These are phyloP conservation scores for Gymnocephalus cernua DNA, from an alignment of 2,113 vertebrate species.

Conservation along the genomic window DNA sequence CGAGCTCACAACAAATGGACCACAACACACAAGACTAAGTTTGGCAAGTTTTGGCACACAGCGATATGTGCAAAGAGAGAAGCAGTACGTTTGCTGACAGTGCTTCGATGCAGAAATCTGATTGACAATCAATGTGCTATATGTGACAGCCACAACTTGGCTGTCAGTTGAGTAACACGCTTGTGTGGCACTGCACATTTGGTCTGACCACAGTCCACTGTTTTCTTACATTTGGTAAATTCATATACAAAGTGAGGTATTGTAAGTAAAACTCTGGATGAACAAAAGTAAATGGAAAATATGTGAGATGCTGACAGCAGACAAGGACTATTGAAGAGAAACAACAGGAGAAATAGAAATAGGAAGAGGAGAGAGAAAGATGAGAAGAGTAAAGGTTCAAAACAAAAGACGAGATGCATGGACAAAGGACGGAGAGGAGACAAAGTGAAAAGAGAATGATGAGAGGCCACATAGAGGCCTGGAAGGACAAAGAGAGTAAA, in stretches of 20 bases:
- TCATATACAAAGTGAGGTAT: background rate
- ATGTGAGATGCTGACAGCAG: background rate
- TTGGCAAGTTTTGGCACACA: slow-evolving; percentile 12
- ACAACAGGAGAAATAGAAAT: background rate
- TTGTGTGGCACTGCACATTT: background rate
- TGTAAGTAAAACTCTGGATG: background rate
- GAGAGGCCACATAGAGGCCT: background rate
- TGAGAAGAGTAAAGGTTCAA: background rate
- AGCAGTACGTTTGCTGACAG: slow-evolving; percentile 9
- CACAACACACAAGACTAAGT: background rate
- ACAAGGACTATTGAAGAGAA: background rate
- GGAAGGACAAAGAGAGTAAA: background rate
- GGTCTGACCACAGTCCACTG: background rate
- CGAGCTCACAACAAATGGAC: background rate
- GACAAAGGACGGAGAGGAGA: background rate
- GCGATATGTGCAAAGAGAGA: background rate
- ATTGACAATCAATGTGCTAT: slow-evolving; percentile 27
- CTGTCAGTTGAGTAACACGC: slow-evolving; percentile 11
- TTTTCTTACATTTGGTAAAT: background rate
- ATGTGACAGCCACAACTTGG: slow-evolving; percentile 15
- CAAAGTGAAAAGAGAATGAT: background rate
- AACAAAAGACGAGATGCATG: background rate
- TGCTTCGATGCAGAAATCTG: background rate
- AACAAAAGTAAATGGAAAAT: background rate
- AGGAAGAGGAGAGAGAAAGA: background rate